phyloP scores from a whole-genome alignment of 35 echinoderm and acorn worm genomes.

The Stichopus chloronotus region DNA sequence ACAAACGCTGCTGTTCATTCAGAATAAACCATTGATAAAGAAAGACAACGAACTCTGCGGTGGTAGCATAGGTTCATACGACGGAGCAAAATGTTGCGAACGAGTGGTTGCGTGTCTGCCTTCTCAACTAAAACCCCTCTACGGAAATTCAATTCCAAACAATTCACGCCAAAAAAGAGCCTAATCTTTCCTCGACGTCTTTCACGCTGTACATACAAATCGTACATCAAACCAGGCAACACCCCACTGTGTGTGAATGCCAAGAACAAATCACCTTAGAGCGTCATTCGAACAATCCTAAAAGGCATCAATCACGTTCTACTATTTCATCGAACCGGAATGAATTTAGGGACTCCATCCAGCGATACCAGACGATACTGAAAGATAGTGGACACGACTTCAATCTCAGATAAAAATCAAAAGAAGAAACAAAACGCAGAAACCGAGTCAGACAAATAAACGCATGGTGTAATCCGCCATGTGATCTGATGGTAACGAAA shows the following conservation, averaged over 20 bases:
- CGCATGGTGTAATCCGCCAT: slow-evolving; percentile 52
- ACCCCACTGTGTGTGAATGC: slow-evolving; percentile 9
- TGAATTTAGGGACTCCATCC: slow-evolving; percentile 2
- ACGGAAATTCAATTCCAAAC: not conserved
- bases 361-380: slow-evolving; percentile 5
- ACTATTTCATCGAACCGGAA: slow-evolving; percentile 33
- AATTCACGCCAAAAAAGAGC: not conserved
- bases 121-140: not conserved
- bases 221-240: not conserved
- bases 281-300: slow-evolving; percentile 20
- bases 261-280: not conserved
- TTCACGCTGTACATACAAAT: not conserved
- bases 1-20: slow-evolving; percentile 41
- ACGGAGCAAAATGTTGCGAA: slow-evolving; percentile 53
- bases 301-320: slow-evolving; percentile 40
- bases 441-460: slow-evolving; percentile 25
- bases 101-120: slow-evolving; percentile 30
- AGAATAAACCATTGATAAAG: slow-evolving; percentile 48
- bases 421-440: not conserved
- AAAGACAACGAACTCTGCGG: slow-evolving; percentile 38
- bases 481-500: slow-evolving; percentile 5
- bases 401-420: not conserved
- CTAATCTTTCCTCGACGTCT: not conserved
- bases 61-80: slow-evolving; percentile 44
- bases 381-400: slow-evolving; percentile 22